phyloP scores from a whole-genome alignment of 2,797 vertebrate species.

The Typhlichthys subterraneus region DNA sequence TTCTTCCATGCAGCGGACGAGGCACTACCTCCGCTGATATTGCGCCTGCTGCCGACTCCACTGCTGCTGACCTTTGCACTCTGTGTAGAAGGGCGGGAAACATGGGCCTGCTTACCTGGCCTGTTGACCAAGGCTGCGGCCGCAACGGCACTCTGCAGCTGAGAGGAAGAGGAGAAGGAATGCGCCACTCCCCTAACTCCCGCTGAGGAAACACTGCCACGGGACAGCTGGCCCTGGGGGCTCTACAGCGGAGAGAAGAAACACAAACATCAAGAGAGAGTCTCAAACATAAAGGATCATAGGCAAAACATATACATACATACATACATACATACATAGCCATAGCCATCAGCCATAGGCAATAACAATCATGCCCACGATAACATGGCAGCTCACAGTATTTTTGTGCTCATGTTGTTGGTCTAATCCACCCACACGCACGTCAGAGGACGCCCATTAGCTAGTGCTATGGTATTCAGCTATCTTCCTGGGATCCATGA shows the following conservation, averaged over 20 bases:
- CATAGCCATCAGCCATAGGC: too few relatives aligned
- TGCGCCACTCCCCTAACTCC: conserved; percentile 85
- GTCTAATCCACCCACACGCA: too few relatives aligned
- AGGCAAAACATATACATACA: too few relatives aligned
- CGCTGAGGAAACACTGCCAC: conserved; percentile 75
- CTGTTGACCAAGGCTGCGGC: conserved; percentile 87
- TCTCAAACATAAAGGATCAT: too few relatives aligned
- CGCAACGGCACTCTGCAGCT: conserved; percentile 88
- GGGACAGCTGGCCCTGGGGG: conserved; percentile 86
- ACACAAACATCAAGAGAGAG: too few relatives aligned
- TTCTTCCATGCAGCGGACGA: conserved; percentile 91
- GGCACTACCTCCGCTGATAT: conserved; percentile 78
- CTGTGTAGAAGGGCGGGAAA: conserved; percentile 75
- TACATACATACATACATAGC: too few relatives aligned
- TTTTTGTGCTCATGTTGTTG: too few relatives aligned
- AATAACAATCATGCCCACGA: too few relatives aligned
- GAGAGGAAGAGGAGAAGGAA: conserved; percentile 90
- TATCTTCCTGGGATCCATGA: too few relatives aligned
- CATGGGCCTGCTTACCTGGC: conserved; percentile 86
- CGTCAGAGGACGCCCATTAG: too few relatives aligned
- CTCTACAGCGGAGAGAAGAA: conserved; percentile 60
- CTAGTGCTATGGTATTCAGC: too few relatives aligned
- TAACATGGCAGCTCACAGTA: too few relatives aligned
- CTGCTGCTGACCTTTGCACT: conserved; percentile 83
- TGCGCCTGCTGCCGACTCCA: conserved; percentile 68